phyloP scores from a whole-genome alignment of 2,113 vertebrate genomes.

The Cinclus cinclus region DNA sequence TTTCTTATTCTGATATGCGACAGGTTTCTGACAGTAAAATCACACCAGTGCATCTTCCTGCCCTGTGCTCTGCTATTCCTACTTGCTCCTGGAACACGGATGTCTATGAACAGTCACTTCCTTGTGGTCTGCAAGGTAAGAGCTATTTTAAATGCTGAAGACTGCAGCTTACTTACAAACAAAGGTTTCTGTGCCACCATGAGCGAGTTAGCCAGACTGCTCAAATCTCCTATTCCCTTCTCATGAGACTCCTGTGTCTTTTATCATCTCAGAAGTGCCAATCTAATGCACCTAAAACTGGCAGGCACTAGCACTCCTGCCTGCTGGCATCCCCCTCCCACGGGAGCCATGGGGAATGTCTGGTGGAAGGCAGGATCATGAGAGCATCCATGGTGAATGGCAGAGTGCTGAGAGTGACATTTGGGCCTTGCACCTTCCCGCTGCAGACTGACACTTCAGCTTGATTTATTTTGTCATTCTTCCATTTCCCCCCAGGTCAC shows the following conservation, averaged over 20 bases:
- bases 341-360: rapidly evolving
- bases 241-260: background rate
- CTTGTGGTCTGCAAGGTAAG: background rate
- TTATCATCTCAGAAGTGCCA: constrained; percentile 35
- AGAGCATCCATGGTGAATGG: background rate
- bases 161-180: background rate
- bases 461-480: constrained; percentile 24
- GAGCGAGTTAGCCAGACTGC: background rate
- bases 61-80: background rate
- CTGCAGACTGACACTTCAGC: background rate
- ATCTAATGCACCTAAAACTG: background rate
- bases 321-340: background rate
- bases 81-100: background rate
- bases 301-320: background rate
- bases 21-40: background rate
- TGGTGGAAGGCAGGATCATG: background rate
- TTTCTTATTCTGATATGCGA: background rate
- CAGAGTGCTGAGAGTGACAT: background rate
- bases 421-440: background rate
- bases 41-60: background rate
- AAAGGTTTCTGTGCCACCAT: background rate
- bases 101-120: background rate
- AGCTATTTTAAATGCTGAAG: constrained; percentile 13
- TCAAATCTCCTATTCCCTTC: constrained; percentile 3
- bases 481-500: background rate